Conservation (phyloP, 2,888 invertebrate species). For the Drosophila demipolita region DNA sequence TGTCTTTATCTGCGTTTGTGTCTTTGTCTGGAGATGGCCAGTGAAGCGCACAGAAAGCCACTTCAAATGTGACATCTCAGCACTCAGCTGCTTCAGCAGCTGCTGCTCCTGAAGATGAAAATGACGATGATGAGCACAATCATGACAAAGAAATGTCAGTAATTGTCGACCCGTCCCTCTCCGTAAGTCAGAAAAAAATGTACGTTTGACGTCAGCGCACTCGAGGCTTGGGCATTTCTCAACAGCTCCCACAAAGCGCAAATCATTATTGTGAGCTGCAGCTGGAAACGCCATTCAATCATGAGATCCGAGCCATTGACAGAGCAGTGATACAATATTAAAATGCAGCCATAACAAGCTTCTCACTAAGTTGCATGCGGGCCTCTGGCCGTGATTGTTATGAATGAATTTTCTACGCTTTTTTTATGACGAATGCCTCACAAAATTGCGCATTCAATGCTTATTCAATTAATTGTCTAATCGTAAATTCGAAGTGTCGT, state of each 20-base stretch:
- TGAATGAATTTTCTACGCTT: constrained; percentile 47
- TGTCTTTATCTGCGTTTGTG: constrained; percentile 27
- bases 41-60: constrained; percentile 52
- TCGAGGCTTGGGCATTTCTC: constrained; percentile 53
- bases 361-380: constrained; percentile 11
- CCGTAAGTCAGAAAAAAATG: constrained; percentile 12
- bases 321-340: constrained; percentile 42
- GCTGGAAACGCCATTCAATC: constrained; percentile 39
- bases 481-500: constrained; percentile 13
- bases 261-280: constrained; percentile 37
- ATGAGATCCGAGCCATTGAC: constrained; percentile 47
- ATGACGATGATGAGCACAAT: constrained; percentile 31
- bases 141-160: constrained; percentile 69
- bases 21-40: constrained; percentile 56
- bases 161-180: constrained; percentile 12
- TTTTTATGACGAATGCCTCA: constrained; percentile 17
- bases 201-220: constrained; percentile 66
- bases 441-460: constrained; percentile 21
- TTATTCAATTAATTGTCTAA: constrained; percentile 30
- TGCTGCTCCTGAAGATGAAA: constrained; percentile 3
- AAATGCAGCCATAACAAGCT: constrained; percentile 47
- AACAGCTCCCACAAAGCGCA: constrained; percentile 33
- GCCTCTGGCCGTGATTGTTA: constrained; percentile 25
- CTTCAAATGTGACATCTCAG: constrained; percentile 20
- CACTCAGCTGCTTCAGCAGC: constrained; percentile 3